Base-by-base conservation (phyloP, 2,113 vertebrate species). In the Chaetorhynchus papuensis region DNA sequence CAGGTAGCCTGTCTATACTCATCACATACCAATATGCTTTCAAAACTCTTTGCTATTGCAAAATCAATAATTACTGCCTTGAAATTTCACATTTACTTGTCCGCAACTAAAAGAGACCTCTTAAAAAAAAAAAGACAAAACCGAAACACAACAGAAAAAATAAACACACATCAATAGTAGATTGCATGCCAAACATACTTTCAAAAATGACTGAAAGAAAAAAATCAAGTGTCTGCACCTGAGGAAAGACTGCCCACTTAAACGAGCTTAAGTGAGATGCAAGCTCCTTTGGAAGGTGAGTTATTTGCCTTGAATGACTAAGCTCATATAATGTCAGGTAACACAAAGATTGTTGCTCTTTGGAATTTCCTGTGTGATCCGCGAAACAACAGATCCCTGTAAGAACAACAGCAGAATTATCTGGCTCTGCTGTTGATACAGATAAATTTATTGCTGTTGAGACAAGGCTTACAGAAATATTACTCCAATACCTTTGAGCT, bases 391-490 rank as follows among this genome's bases (percentile, higher is more conserved):
- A 94, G 63, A 95, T 81, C 30, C 24, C 39, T 61, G 54, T 56
- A 92, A 63, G 81, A 93, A 76, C 65, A 91, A 52, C 47, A 81
- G 61, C 49, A 84, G 90, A 97, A 90, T 90, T 72, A 81, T 41
- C 50, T 69, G 47, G 35, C 60, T 94, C n/a, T 53, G 86, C 59
- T 86, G 31, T 76, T 94, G 82, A 83, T 87, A 82, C 65, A 97
- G 92, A 95, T 84, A 93, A 63, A 74, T 90, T 86, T 87, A 86
- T 91, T 94, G 60, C 41, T 86, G 31, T 68, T 76, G 78, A 96
- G 61, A 57, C 66, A 94, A 97, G 17, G 26, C 42, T 96, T 85
- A 96, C 76, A 93, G 71, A 94, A 96, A 95, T 84, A 92, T 77
- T 85, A 80, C 42, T 93, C 59, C 87, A 87, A 94, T 95, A 94